A percentile compares a stretch with the other conserved stretches of the same genome.
Evolutionary conservation across 2,113 vertebrate genomes (phyloP).

Genomic region (Uria lomvia): DNA sequence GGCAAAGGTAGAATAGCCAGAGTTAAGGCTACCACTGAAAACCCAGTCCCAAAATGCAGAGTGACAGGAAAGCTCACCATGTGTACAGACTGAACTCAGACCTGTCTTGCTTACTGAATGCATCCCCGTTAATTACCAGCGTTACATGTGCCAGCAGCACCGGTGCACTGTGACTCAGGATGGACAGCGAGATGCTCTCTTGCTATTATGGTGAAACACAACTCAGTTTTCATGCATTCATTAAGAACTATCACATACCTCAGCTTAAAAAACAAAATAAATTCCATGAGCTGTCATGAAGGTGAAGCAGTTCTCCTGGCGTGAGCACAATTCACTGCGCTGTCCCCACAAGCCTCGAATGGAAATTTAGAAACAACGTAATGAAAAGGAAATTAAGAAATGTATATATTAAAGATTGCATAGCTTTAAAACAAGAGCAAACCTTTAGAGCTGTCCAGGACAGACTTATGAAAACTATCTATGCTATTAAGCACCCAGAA

Average conservation of each 20-base stretch:
- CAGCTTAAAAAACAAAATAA: not conserved
- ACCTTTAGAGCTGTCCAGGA: not conserved
- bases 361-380: not conserved
- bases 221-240: not conserved
- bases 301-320: not conserved
- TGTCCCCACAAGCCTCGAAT: not conserved
- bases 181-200: not conserved
- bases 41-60: not conserved
- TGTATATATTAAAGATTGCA: not conserved
- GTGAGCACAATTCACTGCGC: not conserved
- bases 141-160: not conserved
- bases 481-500: not conserved
- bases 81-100: not conserved
- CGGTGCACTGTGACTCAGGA: not conserved
- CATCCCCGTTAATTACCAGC: accelerated
- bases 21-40: not conserved
- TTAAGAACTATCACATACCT: not conserved
- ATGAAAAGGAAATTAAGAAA: not conserved
- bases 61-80: not conserved
- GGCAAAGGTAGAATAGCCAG: not conserved
- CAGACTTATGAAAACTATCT: not conserved
- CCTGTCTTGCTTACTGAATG: not conserved
- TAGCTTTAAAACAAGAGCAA: not conserved
- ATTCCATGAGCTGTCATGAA: not conserved
- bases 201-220: not conserved